Conservation (phyloP, 2,797 vertebrate species). For the Cyclura pinguis region DNA sequence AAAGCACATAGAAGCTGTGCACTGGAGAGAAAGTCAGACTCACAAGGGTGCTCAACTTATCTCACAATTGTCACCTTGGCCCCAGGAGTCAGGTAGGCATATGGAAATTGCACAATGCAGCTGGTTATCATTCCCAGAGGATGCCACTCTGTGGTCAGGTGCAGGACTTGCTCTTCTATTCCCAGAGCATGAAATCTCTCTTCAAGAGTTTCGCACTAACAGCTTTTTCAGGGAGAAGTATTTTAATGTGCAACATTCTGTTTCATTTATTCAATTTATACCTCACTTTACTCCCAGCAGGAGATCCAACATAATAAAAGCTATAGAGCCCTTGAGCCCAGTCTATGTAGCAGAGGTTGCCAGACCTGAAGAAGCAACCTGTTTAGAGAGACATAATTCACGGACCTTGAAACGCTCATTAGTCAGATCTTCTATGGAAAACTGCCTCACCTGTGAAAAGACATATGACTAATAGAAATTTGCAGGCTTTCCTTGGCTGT, state of each 20-base stretch:
- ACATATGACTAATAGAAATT: accelerated
- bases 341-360: accelerated
- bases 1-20: background rate
- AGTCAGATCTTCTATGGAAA: conserved; percentile 33
- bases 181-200: background rate
- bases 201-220: background rate
- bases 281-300: background rate
- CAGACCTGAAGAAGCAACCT: conserved; percentile 9
- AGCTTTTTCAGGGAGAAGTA: background rate
- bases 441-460: conserved; percentile 47
- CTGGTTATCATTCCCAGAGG: background rate
- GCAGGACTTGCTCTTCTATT: background rate
- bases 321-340: background rate
- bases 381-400: background rate
- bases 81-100: too few species aligned
- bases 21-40: background rate
- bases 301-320: background rate
- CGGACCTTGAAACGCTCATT: conserved; percentile 34
- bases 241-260: background rate
- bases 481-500: conserved; percentile 47
- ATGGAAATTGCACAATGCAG: background rate
- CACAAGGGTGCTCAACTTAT: too few species aligned
- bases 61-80: too few species aligned
- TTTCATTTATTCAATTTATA: too few species aligned
- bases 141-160: background rate